Evolutionary conservation across 2,888 invertebrate species (phyloP), one percentile per base, ranked within the genome.

Genomic region (Ophion costatus): DNA sequence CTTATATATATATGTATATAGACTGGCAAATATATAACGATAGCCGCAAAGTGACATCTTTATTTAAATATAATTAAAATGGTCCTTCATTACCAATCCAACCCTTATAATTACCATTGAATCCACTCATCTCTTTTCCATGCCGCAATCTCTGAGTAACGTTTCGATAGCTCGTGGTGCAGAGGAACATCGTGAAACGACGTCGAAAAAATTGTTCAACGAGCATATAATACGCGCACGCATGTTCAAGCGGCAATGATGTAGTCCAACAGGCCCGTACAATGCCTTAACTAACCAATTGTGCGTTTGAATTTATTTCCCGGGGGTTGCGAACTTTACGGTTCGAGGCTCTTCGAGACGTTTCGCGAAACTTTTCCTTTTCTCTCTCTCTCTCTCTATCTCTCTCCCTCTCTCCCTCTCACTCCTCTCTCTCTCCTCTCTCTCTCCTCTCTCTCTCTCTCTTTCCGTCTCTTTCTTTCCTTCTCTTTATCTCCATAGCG

Each of bases 281-380:
- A 85, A 82, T 80, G 82, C 85, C 76, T 83, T 90, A 91, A 91
- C 91, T 89, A 89, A 91, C 89, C 90, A 88, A 91, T 91, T 89
- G 89, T 88, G 86, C 88, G 87, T 88, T 80, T 84, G 86, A 89
- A 91, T 91, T 90, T 91, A 90, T 91, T 89, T 87, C 78, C 73
- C 73, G 66, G 74, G 82, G 78, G 81, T 82, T 85, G 84, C 83
- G 86, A 87, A 87, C 67, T 83, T 88, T 88, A 81, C 84, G 84
- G 76, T 70, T 56, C 63, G 82, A 84, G 82, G 56, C 73, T 51
- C 9, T 14, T 73, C 71, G 24, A 59, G 82, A 61, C 59, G 24
- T 77, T 71, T 42, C 67, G 63, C 77, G 78, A 78, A 45, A 69
- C 66, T 75, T 83, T 57, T 83, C 71, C 51, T 57, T 38, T 56